phyloP scores from a whole-genome alignment of 1,140 invertebrate species.

The Aricia agestis region DNA sequence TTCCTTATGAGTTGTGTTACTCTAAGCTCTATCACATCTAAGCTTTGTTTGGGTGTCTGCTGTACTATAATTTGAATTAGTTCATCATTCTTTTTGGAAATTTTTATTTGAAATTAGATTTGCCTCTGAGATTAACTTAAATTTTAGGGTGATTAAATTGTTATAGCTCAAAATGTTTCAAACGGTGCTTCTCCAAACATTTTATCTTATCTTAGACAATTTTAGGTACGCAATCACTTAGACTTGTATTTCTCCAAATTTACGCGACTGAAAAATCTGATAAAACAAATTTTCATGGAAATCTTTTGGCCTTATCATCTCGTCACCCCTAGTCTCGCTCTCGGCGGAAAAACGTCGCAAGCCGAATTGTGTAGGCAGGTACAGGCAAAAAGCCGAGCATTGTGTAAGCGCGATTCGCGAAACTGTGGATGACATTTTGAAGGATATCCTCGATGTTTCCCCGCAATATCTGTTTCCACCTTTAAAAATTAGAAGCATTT shows the following conservation, averaged over 20 bases:
- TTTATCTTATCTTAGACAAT: not conserved
- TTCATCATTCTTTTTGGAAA: not conserved
- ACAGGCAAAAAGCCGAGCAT: not conserved
- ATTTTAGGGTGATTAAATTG: not conserved
- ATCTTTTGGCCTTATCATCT: not conserved
- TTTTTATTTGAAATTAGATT: not conserved
- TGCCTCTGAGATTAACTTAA: not conserved
- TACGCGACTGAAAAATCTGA: not conserved
- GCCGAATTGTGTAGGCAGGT: not conserved
- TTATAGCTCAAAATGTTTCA: not conserved
- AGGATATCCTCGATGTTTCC: not conserved
- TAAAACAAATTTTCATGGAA: constrained; percentile 1
- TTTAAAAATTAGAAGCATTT: not conserved
- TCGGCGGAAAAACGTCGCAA: not conserved
- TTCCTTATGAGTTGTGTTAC: not conserved
- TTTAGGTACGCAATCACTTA: not conserved
- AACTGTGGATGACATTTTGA: not conserved
- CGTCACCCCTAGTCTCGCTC: not conserved
- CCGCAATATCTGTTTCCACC: not conserved
- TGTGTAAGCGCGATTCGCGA: not conserved
- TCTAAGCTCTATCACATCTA: not conserved
- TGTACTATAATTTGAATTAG: not conserved
- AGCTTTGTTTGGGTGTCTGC: not conserved
- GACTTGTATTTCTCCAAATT: not conserved
- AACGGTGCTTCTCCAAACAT: not conserved